Conservation (phyloP, 2,113 vertebrate genomes). For the Crocuta crocuta region DNA sequence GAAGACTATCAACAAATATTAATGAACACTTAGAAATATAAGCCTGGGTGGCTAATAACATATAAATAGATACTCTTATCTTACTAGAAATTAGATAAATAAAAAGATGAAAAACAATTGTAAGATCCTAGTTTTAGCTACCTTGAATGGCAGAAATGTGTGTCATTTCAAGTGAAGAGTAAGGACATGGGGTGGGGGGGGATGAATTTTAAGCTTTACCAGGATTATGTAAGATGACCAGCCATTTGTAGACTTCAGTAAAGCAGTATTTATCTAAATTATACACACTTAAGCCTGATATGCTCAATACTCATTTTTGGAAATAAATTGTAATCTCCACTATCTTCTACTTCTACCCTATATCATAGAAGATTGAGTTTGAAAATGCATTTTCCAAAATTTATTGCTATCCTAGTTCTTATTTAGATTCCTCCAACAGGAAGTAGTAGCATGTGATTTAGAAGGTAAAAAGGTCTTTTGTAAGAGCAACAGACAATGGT, state of each 20-base stretch:
- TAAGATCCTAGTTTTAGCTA: neutral
- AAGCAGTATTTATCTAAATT: neutral
- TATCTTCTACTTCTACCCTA: neutral
- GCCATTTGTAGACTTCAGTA: neutral
- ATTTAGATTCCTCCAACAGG: neutral
- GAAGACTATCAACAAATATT: neutral
- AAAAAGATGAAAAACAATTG: neutral
- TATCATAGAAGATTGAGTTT: neutral
- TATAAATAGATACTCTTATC: neutral
- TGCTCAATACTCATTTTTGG: neutral
- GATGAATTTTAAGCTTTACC: neutral
- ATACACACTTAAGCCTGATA: neutral
- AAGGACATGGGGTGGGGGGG: neutral
- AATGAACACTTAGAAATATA: neutral
- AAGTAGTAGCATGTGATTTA: neutral
- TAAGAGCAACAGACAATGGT: neutral
- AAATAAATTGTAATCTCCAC: neutral
- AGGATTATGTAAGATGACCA: neutral
- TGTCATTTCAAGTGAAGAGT: neutral
- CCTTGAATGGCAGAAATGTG: neutral
- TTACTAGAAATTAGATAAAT: neutral
- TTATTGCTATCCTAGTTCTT: neutral
- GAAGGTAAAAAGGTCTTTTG: neutral
- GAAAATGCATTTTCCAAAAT: neutral
- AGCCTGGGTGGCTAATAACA: neutral